Conservation (phyloP, 2,797 vertebrate genomes). For the Phoebastria nigripes region DNA sequence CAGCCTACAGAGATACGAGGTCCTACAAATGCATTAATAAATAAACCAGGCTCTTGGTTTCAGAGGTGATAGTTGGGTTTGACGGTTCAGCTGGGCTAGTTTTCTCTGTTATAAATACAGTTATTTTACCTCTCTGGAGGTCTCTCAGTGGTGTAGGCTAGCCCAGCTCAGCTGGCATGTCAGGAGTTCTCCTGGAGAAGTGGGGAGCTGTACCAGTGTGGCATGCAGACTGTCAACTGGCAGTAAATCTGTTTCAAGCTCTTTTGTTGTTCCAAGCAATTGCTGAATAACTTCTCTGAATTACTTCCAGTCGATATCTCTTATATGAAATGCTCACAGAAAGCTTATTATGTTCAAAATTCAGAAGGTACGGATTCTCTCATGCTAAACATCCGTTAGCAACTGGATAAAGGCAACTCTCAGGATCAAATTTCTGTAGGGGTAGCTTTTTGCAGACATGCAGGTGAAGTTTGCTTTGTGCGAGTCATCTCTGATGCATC, state of each 20-base stretch:
- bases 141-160: background rate
- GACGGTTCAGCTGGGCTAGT: background rate
- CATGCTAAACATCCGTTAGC: slow-evolving; percentile 12
- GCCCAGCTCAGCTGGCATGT: background rate
- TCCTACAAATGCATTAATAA: background rate
- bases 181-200: background rate
- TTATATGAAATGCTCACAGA: background rate
- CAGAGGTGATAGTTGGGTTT: background rate
- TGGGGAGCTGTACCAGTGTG: background rate
- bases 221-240: background rate
- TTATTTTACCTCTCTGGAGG: background rate
- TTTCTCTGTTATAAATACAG: background rate
- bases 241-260: slow-evolving; percentile 16
- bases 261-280: slow-evolving; percentile 36
- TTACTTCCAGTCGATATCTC: slow-evolving; percentile 33
- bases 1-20: background rate
- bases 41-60: background rate
- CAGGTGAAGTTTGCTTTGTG: background rate
- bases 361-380: background rate
- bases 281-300: slow-evolving; percentile 46
- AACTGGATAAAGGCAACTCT: background rate
- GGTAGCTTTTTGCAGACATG: background rate
- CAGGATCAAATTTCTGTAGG: background rate
- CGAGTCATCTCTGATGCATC: background rate
- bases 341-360: slow-evolving; percentile 24